Evolutionary conservation across 1,140 invertebrate species (phyloP), one percentile per base, ranked within the genome.

Genomic region (Atopsyche davidsoni): DNA sequence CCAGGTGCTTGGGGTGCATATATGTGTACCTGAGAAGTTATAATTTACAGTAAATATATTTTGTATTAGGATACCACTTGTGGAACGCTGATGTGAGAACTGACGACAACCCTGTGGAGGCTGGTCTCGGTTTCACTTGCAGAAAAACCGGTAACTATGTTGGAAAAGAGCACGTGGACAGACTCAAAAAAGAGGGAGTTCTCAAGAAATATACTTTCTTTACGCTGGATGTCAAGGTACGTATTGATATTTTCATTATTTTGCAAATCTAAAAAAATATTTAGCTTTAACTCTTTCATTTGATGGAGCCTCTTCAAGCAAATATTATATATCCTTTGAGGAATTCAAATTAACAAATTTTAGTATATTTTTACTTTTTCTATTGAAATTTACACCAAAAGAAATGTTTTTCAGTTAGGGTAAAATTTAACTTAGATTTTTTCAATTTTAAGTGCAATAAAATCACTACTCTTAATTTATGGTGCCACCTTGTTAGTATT

Each of bases 61-160:
- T 52, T 46, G 52, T 67, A 64, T 25, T 51, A 88, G 86, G 89
- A 35, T 89, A 87, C 64, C 85, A 89, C 60, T 73, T 92, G 41
- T 92, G 89, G 88, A 86, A 90, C 60, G 70, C 75, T 11, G 90
- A 94, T 70, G 63, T 92, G 7, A 77, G 89, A 51, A 67, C 80
- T 2, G 86, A 91, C 63, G 89, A 94, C 61, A 90, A 85, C 54
- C 90, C 90, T 0, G 64, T 93, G 1, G 90, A 95, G 72, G 86
- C 88, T 1, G 85, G 83, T 31, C 72, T 95, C 25, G 80, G 69
- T 10, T 85, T 85, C 57, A 79, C 84, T 1, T 93, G 90, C 64
- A 76, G 89, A 56, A 81, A 81, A 50, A 72, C 79, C 19, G 84
- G 81, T 1, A 75, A 83, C 9, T 95, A 92, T 62, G 72, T 86